Conservation (phyloP, 2,888 invertebrate species). For the Aquatica leii region DNA sequence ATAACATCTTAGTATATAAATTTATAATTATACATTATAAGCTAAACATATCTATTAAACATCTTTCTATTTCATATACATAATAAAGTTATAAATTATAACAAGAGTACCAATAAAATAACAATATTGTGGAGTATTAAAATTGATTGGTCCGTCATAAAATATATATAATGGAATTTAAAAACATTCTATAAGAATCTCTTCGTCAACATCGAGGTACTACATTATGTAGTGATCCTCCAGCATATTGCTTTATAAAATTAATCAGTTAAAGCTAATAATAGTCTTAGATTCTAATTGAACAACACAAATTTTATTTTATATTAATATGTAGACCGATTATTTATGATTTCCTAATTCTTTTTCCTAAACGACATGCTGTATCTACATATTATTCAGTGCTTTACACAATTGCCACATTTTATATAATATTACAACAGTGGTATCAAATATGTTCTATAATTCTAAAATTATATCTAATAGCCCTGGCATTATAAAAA, state of each 20-base stretch:
- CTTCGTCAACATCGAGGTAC: conserved; percentile 14
- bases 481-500: conserved; percentile 6
- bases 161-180: conserved; percentile 30
- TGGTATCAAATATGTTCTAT: conserved; percentile 8
- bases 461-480: not conserved
- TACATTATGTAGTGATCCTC: not conserved
- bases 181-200: conserved; percentile 20
- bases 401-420: conserved; percentile 18
- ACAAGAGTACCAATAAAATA: conserved; percentile 37
- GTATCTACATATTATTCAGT: conserved; percentile 15
- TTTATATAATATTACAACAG: conserved; percentile 8
- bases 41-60: conserved; percentile 25
- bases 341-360: conserved; percentile 6
- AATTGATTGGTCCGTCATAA: conserved; percentile 34
- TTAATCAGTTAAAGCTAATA: conserved; percentile 36
- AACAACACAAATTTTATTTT: conserved; percentile 11
- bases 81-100: conserved; percentile 42
- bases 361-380: conserved; percentile 9
- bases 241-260: conserved; percentile 29
- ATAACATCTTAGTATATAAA: conserved; percentile 32
- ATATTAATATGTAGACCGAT: conserved; percentile 5
- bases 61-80: conserved; percentile 19
- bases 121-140: conserved; percentile 36
- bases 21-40: conserved; percentile 30
- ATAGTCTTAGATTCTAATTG: conserved; percentile 20